These are phyloP conservation scores for Sula dactylatra DNA, from an alignment of 2,113 vertebrate genomes.

Conservation along the genomic window DNA sequence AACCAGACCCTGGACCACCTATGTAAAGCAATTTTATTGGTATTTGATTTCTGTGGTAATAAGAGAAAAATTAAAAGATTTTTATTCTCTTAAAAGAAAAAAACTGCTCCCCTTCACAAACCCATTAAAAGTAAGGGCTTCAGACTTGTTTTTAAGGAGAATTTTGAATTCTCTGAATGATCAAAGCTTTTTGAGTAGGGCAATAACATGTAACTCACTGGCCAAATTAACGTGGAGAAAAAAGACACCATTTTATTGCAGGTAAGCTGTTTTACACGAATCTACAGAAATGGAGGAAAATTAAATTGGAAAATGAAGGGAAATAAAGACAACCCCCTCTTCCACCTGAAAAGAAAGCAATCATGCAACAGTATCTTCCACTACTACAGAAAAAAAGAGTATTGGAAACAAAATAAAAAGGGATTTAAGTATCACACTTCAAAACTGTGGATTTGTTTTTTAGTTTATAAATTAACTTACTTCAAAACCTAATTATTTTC, in stretches of 20 bases:
- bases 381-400: not conserved
- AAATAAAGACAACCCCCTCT: not conserved
- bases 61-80: not conserved
- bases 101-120: not conserved
- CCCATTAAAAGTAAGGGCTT: not conserved
- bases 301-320: not conserved
- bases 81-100: not conserved
- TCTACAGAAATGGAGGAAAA: not conserved
- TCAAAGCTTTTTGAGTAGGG: not conserved
- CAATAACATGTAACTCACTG: not conserved
- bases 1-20: not conserved
- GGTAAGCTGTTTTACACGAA: not conserved
- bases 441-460: not conserved
- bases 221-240: not conserved
- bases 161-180: not conserved
- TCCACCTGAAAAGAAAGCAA: not conserved
- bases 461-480: not conserved
- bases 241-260: constrained; percentile 4
- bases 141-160: not conserved
- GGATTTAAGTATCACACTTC: not conserved
- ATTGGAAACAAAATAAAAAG: not conserved
- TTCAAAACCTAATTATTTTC: not conserved
- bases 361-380: not conserved
- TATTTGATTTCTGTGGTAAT: not conserved
- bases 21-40: not conserved